phyloP scores from a whole-genome alignment of 2,797 vertebrate species.

The Sebastes minor region DNA sequence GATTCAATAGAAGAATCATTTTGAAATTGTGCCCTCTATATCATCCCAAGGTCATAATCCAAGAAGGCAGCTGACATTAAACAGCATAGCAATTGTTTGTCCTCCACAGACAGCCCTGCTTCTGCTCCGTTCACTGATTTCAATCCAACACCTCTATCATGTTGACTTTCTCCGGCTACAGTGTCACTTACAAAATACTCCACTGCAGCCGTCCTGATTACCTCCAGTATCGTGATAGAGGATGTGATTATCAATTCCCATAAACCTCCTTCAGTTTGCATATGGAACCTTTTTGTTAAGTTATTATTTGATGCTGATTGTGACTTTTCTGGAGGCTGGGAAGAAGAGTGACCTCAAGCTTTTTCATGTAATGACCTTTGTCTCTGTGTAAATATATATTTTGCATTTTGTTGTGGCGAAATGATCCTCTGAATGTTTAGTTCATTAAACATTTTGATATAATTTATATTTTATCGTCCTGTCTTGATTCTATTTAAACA shows the following conservation, averaged over 20 bases:
- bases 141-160: neutral
- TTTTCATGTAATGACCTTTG: conserved; percentile 16
- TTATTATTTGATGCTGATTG: conserved; percentile 20
- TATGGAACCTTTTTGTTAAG: conserved; percentile 4
- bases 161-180: neutral
- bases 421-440: conserved; percentile 39
- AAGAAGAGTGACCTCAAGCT: neutral
- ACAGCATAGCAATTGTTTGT: neutral
- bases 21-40: neutral
- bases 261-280: neutral
- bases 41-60: neutral
- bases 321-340: neutral
- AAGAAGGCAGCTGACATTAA: neutral
- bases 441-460: conserved; percentile 71
- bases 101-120: neutral
- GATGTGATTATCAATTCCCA: neutral
- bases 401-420: conserved; percentile 30
- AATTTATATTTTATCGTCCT: conserved; percentile 11
- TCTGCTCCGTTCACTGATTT: neutral
- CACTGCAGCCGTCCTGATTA: neutral
- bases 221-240: neutral
- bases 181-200: neutral
- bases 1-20: neutral
- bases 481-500: neutral
- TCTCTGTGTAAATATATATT: conserved; percentile 63